phyloP scores from a whole-genome alignment of 2,113 vertebrate species.

The Limanda limanda region DNA sequence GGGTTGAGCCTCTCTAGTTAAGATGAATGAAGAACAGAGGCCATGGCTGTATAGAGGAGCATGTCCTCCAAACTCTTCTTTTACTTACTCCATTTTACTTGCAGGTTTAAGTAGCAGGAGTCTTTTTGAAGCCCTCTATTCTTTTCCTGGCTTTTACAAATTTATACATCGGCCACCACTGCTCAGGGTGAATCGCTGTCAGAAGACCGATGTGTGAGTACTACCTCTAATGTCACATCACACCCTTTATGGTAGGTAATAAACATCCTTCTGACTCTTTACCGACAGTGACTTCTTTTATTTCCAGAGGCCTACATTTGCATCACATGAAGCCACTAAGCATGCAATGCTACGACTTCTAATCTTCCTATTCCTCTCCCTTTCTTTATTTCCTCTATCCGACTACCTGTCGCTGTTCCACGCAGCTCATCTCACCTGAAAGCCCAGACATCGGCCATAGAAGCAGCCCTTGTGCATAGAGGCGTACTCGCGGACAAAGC shows the following conservation, averaged over 20 bases:
- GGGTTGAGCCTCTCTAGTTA: constrained; percentile 28
- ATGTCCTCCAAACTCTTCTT: not conserved
- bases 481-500: constrained; percentile 87
- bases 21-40: constrained; percentile 32
- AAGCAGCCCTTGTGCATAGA: constrained; percentile 94
- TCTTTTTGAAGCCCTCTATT: not conserved
- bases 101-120: constrained; percentile 5
- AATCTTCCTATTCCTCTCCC: not conserved
- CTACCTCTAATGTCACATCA: not conserved
- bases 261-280: not conserved
- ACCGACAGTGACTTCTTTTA: not conserved
- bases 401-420: not conserved
- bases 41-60: constrained; percentile 4
- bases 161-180: not conserved
- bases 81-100: constrained; percentile 4
- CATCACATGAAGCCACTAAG: not conserved
- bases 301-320: not conserved
- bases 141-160: constrained; percentile 8
- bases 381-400: not conserved
- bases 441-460: constrained; percentile 93
- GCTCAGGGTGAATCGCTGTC: not conserved
- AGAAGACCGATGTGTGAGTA: not conserved
- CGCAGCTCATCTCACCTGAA: constrained; percentile 84
- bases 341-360: not conserved
- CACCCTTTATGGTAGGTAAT: not conserved